Evolutionary conservation across 2,888 invertebrate species (phyloP), one percentile per base, ranked within the genome.

Genomic region (Lasiommata megera): DNA sequence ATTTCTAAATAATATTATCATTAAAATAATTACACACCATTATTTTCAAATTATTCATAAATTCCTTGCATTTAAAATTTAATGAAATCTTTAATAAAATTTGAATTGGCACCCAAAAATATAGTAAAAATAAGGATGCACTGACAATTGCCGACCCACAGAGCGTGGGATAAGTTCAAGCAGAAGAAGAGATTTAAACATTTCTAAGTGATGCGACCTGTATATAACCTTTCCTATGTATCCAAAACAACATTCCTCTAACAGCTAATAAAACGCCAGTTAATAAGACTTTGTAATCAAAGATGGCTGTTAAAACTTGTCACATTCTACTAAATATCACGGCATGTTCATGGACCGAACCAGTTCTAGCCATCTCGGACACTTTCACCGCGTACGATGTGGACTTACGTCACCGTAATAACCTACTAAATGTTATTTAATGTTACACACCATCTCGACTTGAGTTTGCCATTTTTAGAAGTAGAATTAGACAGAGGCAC

Each of bases 341-440:
- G 23, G 14, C 8, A 36, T 54, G 37, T 58, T 44, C 47, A 58
- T 47, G 38, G 52, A 53, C 44, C 54, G 64, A 68, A 73, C 73
- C 68, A 68, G 72, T 74, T 67, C 51, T 56, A 61, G 59, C 60
- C 66, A 64, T 66, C 65, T 58, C 68, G 63, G 68, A 66, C 71
- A 78, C 79, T 79, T 79, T 79, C 77, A 72, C 77, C 74, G 63
- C 63, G 60, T 60, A 54, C 55, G 56, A 61, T 63, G 61, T 61
- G 55, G 51, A 56, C 63, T 73, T 74, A 66, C 67, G 67, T 71
- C 70, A 71, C 62, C 68, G 56, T 66, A 60, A 65, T 64, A 67
- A 65, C 66, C 68, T 58, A 68, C 64, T 69, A 67, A 63, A 65
- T 65, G 62, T 63, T 64, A 69, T 64, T 66, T 65, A 68, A 67